A percentile compares a stretch with the other conserved stretches of the same genome.
Conservation (phyloP, 2,113 vertebrate genomes). For the Rhagologus leucostigma region DNA sequence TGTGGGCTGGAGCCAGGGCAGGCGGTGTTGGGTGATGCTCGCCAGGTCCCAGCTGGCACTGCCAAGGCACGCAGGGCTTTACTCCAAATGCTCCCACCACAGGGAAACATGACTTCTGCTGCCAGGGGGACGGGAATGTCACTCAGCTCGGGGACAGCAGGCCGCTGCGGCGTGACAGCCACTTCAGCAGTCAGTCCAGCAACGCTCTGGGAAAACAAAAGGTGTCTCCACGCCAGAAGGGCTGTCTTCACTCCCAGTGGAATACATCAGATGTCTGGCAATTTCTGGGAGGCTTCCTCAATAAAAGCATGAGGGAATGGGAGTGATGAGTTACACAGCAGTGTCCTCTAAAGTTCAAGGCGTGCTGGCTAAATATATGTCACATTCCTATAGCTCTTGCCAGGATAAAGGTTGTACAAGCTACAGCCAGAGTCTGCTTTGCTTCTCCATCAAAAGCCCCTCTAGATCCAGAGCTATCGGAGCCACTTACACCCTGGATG, state of each 20-base stretch:
- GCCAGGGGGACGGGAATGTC: neutral
- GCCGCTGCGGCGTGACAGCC: neutral
- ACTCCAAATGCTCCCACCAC: neutral
- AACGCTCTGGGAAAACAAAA: neutral
- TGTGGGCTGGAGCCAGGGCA: neutral
- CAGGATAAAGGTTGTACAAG: neutral
- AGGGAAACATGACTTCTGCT: neutral
- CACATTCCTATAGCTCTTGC: neutral
- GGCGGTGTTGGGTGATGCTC: constrained; percentile 44
- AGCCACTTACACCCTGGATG: neutral
- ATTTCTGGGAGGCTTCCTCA: neutral
- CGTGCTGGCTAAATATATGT: neutral
- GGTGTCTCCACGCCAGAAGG: neutral
- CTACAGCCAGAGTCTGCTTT: neutral
- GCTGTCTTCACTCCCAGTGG: neutral
- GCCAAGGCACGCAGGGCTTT: constrained; percentile 37
- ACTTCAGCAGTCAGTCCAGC: constrained; percentile 26
- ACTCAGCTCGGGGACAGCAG: neutral
- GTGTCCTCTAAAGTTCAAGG: neutral
- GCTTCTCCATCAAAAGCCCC: neutral
- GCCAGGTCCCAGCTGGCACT: constrained; percentile 33
- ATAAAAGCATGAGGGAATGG: neutral
- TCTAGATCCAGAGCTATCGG: neutral
- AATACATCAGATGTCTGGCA: neutral
- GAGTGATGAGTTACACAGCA: neutral